Evolutionary conservation across 2,888 invertebrate genomes (phyloP), one percentile per base, ranked within the genome.

Genomic region (Limnephilus marmoratus): DNA sequence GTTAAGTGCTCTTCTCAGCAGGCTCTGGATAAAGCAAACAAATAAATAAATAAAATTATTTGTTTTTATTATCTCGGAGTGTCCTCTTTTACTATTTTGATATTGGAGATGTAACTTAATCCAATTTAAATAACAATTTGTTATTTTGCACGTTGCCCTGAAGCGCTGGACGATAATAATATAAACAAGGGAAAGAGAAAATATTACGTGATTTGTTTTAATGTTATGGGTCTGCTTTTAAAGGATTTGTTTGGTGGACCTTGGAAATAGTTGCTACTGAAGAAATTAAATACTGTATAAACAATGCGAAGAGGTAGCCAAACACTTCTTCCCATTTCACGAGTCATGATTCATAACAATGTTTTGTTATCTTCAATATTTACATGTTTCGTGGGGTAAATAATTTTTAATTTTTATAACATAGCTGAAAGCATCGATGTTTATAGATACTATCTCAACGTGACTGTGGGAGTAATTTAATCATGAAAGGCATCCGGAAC

Each of bases 1-100:
- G 45, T n/a, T 86, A 86, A 45, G 86, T 86, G 86, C 45, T 11
- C 29, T 45, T 86, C 86, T n/a, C 86, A 86, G 86, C 86, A 15
- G 45, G 86, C n/a, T n/a, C 29, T 45, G 49, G 2, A 49, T 29
- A 86, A 45, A 29, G 45, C 29, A 86, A 37, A 41, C 41, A 85
- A 86, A 86, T 37, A 86, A 41, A 83, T 86, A 41, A 45, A 86
- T 45, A 29, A 68, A 68, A 68, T 68, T 68, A 2, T 68, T 68
- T 68, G 24, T 82, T 82, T 29, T 82, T 34, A 15, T 15, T 13
- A 18, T 3, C 31, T 34, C 7, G 9, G 9, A 68, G 24, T 82
- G 31, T 82, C 31, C 34, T 29, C 13, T 82, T 82, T 82, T 82
- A 82, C 82, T 82, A 34, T 82, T 13, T 31, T 82, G 82, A 29